Percentiles rank a stretch among this genome's conserved stretches.
Evolutionary conservation across 2,113 vertebrate species (phyloP).

Genomic region (Saguinus imperator): DNA sequence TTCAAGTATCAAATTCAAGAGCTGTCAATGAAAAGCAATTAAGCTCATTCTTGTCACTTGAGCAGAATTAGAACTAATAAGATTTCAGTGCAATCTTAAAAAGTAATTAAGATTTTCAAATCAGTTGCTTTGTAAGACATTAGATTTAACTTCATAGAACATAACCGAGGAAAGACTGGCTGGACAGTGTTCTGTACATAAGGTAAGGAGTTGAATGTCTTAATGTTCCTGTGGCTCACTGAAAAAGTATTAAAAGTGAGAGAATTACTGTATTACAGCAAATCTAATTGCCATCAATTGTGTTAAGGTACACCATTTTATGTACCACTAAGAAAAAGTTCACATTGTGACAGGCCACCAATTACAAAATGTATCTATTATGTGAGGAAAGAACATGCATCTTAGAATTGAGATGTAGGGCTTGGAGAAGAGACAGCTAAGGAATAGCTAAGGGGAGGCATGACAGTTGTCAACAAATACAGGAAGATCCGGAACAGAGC

Average conservation of each 20-base stretch:
- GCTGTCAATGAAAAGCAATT: neutral
- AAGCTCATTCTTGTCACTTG: neutral
- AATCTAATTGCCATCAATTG: neutral
- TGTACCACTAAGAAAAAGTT: neutral
- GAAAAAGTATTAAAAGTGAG: neutral
- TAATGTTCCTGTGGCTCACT: neutral
- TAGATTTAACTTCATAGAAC: neutral
- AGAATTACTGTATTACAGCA: conserved; percentile 14
- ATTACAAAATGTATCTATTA: neutral
- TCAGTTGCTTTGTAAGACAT: neutral
- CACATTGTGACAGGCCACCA: neutral
- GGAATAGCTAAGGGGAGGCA: neutral
- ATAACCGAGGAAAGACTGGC: neutral
- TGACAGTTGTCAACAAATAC: neutral
- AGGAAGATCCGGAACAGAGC: neutral
- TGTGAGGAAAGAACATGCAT: neutral
- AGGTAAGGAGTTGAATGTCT: conserved; percentile 15
- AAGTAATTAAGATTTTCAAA: conserved; percentile 11
- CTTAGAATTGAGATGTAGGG: neutral
- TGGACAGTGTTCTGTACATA: neutral
- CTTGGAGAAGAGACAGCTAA: neutral
- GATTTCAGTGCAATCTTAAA: neutral
- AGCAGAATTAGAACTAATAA: neutral
- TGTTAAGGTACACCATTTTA: neutral
- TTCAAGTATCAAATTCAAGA: neutral